phyloP scores from a whole-genome alignment of 2,888 invertebrate genomes.

The Lycaena phlaeas region DNA sequence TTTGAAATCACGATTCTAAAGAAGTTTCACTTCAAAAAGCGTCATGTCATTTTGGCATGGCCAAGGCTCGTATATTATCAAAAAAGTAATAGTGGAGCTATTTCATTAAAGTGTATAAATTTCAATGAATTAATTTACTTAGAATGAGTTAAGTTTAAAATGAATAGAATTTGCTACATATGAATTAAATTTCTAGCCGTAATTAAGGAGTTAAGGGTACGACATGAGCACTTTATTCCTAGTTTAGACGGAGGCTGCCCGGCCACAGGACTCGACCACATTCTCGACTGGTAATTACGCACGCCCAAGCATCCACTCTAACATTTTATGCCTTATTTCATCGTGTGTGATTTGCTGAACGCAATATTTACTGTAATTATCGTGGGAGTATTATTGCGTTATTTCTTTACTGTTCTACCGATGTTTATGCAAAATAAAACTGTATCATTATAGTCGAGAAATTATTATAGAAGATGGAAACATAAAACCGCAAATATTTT shows the following conservation, averaged over 20 bases:
- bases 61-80: too few species aligned
- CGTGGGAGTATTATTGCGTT: conserved; percentile 40
- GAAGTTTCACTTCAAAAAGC: too few species aligned
- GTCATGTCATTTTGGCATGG: too few species aligned
- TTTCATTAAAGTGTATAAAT: not conserved
- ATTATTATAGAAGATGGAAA: too few species aligned
- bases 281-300: conserved; percentile 67
- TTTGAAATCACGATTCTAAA: too few species aligned
- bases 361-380: conserved; percentile 58
- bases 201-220: conserved; percentile 59
- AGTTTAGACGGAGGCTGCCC: conserved; percentile 51
- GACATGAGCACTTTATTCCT: conserved; percentile 55
- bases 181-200: conserved; percentile 50
- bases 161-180: conserved; percentile 36
- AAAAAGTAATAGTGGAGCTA: too few species aligned
- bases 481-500: too few species aligned
- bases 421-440: too few species aligned
- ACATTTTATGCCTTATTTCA: conserved; percentile 66
- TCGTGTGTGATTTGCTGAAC: conserved; percentile 64
- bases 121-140: conserved; percentile 4
- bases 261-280: conserved; percentile 59
- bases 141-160: too few species aligned
- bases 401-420: too few species aligned
- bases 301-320: conserved; percentile 58
- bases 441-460: too few species aligned